Conservation (phyloP, 2,797 vertebrate species). For the Channallabes apus region DNA sequence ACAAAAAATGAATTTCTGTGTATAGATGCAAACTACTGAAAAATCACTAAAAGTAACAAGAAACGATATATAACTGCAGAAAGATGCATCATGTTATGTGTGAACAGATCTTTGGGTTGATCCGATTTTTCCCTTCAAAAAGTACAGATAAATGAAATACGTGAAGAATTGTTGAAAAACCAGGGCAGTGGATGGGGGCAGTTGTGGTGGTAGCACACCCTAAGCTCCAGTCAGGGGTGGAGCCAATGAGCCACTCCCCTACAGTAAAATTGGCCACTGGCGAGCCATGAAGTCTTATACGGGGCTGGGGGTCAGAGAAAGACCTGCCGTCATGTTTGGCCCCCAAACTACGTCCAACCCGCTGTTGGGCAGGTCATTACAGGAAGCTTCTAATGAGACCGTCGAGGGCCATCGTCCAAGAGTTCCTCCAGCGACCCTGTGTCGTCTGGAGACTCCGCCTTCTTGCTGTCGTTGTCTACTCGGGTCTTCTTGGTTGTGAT, state of each 20-base stretch:
- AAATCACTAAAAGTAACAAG: conserved; percentile 37
- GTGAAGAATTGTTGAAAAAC: conserved; percentile 30
- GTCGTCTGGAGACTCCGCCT: conserved; percentile 60
- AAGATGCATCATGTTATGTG: not conserved
- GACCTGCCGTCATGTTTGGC: conserved; percentile 42
- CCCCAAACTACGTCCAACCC: conserved; percentile 48
- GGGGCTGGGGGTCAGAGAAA: conserved; percentile 42
- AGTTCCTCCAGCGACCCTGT: conserved; percentile 73
- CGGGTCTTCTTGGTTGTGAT: conserved; percentile 55
- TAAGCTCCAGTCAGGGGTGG: not conserved
- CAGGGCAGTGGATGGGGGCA: conserved; percentile 11
- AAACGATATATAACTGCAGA: conserved; percentile 28
- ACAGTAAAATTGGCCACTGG: conserved; percentile 27
- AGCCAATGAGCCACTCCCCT: not conserved
- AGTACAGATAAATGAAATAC: conserved; percentile 13
- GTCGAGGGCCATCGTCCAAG: conserved; percentile 61
- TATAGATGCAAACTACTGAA: conserved; percentile 43
- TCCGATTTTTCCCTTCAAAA: conserved; percentile 32
- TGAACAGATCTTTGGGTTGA: conserved; percentile 63
- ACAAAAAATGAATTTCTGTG: not conserved
- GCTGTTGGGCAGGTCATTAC: conserved; percentile 13
- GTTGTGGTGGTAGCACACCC: not conserved
- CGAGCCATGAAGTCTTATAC: conserved; percentile 13
- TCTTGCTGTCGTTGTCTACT: conserved; percentile 50
- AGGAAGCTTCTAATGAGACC: conserved; percentile 65